These are phyloP conservation scores for Zhengitettix transpicula DNA, from an alignment of 2,888 invertebrate genomes.

Conservation along the genomic window DNA sequence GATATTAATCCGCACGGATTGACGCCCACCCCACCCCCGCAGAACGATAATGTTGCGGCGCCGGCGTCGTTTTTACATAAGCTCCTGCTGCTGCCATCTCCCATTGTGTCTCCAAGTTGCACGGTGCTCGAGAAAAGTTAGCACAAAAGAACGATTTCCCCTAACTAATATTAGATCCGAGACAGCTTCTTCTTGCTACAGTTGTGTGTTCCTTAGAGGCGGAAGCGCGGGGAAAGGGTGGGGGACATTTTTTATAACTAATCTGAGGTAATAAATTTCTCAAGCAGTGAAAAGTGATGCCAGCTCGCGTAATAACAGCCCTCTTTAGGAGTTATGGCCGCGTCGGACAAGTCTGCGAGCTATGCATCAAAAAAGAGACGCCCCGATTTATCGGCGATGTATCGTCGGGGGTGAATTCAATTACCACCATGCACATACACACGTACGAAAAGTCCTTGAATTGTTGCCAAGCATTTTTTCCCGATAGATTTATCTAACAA, in stretches of 20 bases:
- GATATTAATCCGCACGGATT: not conserved
- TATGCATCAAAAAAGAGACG: not conserved
- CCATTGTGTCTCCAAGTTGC: conserved; percentile 5
- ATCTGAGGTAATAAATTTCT: conserved; percentile 10
- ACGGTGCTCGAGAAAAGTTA: conserved; percentile 1
- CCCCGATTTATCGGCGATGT: too few relatives aligned
- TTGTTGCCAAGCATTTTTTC: too few relatives aligned
- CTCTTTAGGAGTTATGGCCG: not conserved
- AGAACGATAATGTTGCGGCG: conserved; percentile 5
- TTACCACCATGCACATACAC: too few relatives aligned
- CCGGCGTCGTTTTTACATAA: conserved; percentile 5
- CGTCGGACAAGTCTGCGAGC: not conserved
- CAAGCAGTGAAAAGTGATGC: conserved; percentile 7
- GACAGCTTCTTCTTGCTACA: not conserved
- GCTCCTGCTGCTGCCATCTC: not conserved
- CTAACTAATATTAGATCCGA: not conserved
- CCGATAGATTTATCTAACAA: too few relatives aligned
- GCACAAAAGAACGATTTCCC: not conserved
- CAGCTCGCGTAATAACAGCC: not conserved
- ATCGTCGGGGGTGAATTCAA: too few relatives aligned
- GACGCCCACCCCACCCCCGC: not conserved
- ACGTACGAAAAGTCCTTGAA: too few relatives aligned
- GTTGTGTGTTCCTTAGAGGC: not conserved
- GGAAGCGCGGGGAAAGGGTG: not conserved
- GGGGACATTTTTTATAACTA: conserved; percentile 7